Evolutionary conservation across 2,888 invertebrate genomes (phyloP).

Genomic region (Drosophila merina): DNA sequence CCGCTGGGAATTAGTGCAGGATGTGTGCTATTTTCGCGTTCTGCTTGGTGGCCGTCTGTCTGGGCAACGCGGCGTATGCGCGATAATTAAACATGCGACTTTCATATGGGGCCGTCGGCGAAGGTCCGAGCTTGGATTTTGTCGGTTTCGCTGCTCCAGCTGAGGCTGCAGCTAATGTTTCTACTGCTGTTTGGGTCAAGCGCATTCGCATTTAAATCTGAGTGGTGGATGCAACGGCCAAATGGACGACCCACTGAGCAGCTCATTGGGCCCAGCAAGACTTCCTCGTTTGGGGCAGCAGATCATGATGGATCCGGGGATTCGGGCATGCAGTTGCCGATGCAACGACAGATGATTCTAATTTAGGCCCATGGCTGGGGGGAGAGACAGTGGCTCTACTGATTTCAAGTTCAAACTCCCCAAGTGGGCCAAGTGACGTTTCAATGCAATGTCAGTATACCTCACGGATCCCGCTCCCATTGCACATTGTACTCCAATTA

Average conservation of each 20-base stretch:
- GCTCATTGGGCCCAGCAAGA: constrained; percentile 70
- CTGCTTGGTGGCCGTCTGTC: constrained; percentile 16
- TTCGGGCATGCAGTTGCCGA: not conserved
- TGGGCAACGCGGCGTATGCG: constrained; percentile 56
- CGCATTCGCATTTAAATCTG: constrained; percentile 70
- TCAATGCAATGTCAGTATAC: constrained; percentile 19
- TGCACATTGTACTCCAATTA: constrained; percentile 69
- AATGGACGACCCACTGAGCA: constrained; percentile 68
- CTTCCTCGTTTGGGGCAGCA: constrained; percentile 64
- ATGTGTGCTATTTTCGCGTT: constrained; percentile 69
- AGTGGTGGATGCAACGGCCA: constrained; percentile 53
- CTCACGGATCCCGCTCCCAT: constrained; percentile 4
- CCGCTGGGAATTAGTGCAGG: constrained; percentile 51
- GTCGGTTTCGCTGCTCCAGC: constrained; percentile 9
- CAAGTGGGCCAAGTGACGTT: constrained; percentile 45
- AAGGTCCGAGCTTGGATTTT: constrained; percentile 49
- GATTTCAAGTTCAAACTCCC: constrained; percentile 60
- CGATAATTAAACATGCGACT: constrained; percentile 65
- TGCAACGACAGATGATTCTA: constrained; percentile 11
- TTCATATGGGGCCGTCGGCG: constrained; percentile 26
- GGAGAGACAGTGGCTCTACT: constrained; percentile 1
- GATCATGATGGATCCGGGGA: constrained; percentile 12
- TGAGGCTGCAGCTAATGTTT: constrained; percentile 4
- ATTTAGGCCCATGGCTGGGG: constrained; percentile 15
- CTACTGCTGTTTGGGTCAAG: constrained; percentile 65